A percentile compares a stretch with the other conserved stretches of the same genome.
phyloP scores from a whole-genome alignment of 2,888 invertebrate genomes.

The Watsonalla cultraria region DNA sequence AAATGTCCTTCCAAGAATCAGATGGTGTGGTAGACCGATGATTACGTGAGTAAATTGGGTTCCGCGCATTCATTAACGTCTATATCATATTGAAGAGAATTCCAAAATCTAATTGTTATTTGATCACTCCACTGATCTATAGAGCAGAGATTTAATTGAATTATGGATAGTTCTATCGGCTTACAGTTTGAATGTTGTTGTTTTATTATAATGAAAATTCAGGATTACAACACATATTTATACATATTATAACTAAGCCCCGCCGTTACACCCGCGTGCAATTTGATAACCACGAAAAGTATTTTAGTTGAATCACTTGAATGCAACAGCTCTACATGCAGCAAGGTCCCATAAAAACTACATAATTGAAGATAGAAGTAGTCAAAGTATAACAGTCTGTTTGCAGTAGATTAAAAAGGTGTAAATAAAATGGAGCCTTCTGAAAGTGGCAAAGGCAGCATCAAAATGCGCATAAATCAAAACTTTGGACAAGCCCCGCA shows the following conservation, averaged over 20 bases:
- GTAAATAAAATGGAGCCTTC: conserved; percentile 33
- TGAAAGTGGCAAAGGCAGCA: conserved; percentile 31
- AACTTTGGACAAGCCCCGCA: conserved; percentile 44
- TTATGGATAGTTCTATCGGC: neutral
- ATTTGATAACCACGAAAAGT: too few relatives aligned
- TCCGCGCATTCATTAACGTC: neutral
- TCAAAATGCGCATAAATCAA: conserved; percentile 65
- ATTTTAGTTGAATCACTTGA: too few relatives aligned
- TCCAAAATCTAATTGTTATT: neutral
- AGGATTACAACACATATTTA: too few relatives aligned
- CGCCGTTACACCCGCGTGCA: too few relatives aligned
- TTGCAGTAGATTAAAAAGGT: conserved; percentile 41
- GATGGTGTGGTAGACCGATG: neutral
- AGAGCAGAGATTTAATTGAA: too few relatives aligned
- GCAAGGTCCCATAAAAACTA: neutral
- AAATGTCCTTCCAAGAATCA: too few relatives aligned
- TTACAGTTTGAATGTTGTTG: too few relatives aligned
- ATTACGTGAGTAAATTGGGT: neutral
- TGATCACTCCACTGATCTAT: neutral
- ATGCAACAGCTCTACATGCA: neutral
- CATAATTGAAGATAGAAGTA: neutral
- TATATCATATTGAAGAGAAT: neutral
- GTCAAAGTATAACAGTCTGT: conserved; percentile 3
- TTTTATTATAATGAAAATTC: too few relatives aligned
- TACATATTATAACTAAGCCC: too few relatives aligned